Base-by-base conservation (phyloP, 1,140 invertebrate genomes). In the Sitophilus oryzae region DNA sequence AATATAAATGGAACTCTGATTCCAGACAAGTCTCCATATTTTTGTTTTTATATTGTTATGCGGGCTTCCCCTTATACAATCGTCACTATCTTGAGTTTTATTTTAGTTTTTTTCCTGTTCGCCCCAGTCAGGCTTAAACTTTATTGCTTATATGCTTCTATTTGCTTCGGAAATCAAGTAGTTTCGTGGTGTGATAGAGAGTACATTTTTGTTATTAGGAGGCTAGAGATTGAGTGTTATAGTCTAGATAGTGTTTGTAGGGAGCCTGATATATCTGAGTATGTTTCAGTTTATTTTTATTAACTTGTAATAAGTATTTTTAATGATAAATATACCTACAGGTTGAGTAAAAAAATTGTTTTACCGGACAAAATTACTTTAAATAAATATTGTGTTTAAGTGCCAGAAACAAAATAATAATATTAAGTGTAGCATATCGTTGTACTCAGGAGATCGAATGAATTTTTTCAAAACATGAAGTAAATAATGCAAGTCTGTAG, bases 1-100 rank as follows among this genome's bases (percentile, higher is more conserved):
- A 48, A 55, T 48, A 55, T 48, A 55, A 55, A 55, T 55, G 53
- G 42, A 36, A n/a, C 16, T 21, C 42, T 48, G 53, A 55, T 55
- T 55, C 53, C 30, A 55, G 35, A 41, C 19, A 37, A 9, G 38
- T 42, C 21, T 14, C 22, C 53, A 55, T 55, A 55, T 55, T 45
- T 55, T 48, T 55, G 44, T 55, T 55, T 55, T 42, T 47, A 47
- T 55, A 47, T 49, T 42, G 52, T 42, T 55, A 49, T 34, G 15
- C 21, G 3, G 2, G 19, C 2, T 14, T 34, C 22, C 19, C 21
- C 11, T 34, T 30, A 5, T 30, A 30, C 25, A 5, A 16, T 19
- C 6, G 20, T n/a, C 22, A 20, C n/a, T 55, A 49, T 49, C 36
- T 49, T 30, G 23, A 36, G 44, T 48, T 55, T 55, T 55, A 48